Conservation (phyloP, 2,888 invertebrate genomes). For the Drosophila maculinotata region DNA sequence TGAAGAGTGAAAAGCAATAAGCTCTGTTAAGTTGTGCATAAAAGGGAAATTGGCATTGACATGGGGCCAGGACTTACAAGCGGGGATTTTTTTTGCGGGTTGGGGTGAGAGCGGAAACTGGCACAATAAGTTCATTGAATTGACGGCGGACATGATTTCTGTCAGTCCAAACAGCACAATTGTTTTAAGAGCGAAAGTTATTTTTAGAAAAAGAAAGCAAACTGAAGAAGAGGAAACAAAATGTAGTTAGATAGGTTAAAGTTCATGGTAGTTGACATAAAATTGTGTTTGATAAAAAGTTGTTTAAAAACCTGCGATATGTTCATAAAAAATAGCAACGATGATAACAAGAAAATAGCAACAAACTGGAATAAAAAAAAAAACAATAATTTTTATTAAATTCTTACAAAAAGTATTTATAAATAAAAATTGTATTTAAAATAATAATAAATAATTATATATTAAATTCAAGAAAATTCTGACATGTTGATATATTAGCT, state of each 20-base stretch:
- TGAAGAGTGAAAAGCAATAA: constrained; percentile 80
- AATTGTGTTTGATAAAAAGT: too few species aligned
- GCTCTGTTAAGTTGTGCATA: constrained; percentile 78
- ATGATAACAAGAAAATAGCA: too few species aligned
- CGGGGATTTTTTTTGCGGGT: not conserved
- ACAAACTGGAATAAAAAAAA: too few species aligned
- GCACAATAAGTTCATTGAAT: constrained; percentile 57
- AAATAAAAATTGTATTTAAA: too few species aligned
- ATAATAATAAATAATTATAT: too few species aligned
- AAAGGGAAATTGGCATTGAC: constrained; percentile 73
- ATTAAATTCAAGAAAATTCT: too few species aligned
- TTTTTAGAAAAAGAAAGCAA: not conserved
- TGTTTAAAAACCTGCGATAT: too few species aligned
- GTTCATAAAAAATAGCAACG: too few species aligned
- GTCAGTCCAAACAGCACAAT: not conserved
- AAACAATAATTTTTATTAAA: too few species aligned
- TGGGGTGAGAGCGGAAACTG: not conserved
- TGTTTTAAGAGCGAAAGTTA: constrained; percentile 11
- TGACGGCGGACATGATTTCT: constrained; percentile 32
- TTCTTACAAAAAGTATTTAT: too few species aligned
- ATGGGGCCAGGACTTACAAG: constrained; percentile 30
- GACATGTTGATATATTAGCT: too few species aligned
- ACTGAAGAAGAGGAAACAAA: not conserved
- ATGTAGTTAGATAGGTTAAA: not conserved
- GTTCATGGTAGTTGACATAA: not conserved